phyloP scores from a whole-genome alignment of 1,140 invertebrate genomes.

The Drosophila sulfurigaster region DNA sequence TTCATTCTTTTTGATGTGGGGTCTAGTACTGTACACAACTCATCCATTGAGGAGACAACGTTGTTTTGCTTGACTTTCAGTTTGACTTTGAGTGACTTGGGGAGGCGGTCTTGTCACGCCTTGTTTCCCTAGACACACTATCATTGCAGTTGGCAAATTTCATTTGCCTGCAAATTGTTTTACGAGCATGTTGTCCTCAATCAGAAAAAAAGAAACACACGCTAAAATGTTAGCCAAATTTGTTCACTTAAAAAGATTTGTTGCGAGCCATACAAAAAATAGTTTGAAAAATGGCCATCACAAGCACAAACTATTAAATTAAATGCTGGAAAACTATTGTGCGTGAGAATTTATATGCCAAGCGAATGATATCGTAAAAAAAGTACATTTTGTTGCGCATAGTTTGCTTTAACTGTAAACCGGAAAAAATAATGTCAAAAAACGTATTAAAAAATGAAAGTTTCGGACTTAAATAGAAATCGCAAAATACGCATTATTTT shows the following conservation, averaged over 20 bases:
- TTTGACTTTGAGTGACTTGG: slow-evolving; percentile 23
- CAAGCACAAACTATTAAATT: slow-evolving; percentile 56
- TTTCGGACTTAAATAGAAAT: neutral
- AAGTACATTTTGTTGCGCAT: slow-evolving; percentile 23
- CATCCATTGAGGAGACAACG: slow-evolving; percentile 23
- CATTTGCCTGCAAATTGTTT: slow-evolving; percentile 57
- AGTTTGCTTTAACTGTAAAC: slow-evolving; percentile 5
- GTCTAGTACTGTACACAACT: slow-evolving; percentile 50
- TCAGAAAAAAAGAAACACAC: slow-evolving; percentile 21
- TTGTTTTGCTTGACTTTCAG: slow-evolving; percentile 24
- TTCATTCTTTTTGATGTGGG: neutral
- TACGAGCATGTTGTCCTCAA: slow-evolving; percentile 21
- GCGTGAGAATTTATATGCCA: slow-evolving; percentile 53
- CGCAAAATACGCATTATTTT: neutral
- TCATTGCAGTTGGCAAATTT: slow-evolving; percentile 45
- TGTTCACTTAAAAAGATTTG: slow-evolving; percentile 52
- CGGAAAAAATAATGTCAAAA: slow-evolving; percentile 22
- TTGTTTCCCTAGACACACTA: slow-evolving; percentile 20
- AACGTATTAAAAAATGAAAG: neutral
- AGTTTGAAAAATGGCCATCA: slow-evolving; percentile 6
- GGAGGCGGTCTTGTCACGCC: slow-evolving; percentile 9
- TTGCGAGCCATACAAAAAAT: slow-evolving; percentile 13
- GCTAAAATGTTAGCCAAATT: slow-evolving; percentile 43
- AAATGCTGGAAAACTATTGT: slow-evolving; percentile 63
- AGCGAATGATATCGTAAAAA: slow-evolving; percentile 4